phyloP scores from a whole-genome alignment of 2,888 invertebrate species.

The Ochropleura leucogaster region DNA sequence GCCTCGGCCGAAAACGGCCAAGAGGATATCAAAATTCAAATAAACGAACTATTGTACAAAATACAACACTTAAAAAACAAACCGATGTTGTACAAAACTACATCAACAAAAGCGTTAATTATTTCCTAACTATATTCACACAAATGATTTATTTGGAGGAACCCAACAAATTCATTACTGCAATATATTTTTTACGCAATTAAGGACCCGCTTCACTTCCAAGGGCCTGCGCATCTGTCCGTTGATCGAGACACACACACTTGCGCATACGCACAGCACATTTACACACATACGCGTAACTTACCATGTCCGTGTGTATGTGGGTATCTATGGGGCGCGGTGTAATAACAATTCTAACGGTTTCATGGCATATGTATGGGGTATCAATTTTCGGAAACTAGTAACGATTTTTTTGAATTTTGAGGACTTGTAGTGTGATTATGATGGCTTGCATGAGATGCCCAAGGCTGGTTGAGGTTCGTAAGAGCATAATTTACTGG shows the following conservation, averaged over 20 bases:
- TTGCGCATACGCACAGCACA: slow-evolving; percentile 22
- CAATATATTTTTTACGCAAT: slow-evolving; percentile 71
- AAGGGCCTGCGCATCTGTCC: slow-evolving; percentile 74
- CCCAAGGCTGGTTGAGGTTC: neutral
- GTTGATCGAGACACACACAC: slow-evolving; percentile 51
- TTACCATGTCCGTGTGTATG: slow-evolving; percentile 46
- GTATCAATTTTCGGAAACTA: slow-evolving; percentile 61
- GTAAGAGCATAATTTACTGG: neutral
- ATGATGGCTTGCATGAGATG: neutral
- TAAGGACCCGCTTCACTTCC: slow-evolving; percentile 69
- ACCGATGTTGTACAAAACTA: slow-evolving; percentile 3
- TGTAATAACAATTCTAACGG: slow-evolving; percentile 73
- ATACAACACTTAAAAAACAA: neutral
- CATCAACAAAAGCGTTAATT: slow-evolving; percentile 17
- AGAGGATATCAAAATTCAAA: neutral
- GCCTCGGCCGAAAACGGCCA: too few relatives aligned
- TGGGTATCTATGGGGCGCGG: slow-evolving; percentile 67
- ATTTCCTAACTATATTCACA: slow-evolving; percentile 26
- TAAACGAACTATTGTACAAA: neutral
- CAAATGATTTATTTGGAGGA: slow-evolving; percentile 50
- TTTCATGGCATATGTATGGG: slow-evolving; percentile 70
- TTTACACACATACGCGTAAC: slow-evolving; percentile 14
- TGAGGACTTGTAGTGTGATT: slow-evolving; percentile 4
- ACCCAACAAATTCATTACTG: slow-evolving; percentile 59
- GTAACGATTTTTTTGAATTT: slow-evolving; percentile 52